Percentiles rank a stretch among this genome's conserved stretches.
Conservation (phyloP, 2,888 invertebrate species). For the Teleogryllus oceanicus region DNA sequence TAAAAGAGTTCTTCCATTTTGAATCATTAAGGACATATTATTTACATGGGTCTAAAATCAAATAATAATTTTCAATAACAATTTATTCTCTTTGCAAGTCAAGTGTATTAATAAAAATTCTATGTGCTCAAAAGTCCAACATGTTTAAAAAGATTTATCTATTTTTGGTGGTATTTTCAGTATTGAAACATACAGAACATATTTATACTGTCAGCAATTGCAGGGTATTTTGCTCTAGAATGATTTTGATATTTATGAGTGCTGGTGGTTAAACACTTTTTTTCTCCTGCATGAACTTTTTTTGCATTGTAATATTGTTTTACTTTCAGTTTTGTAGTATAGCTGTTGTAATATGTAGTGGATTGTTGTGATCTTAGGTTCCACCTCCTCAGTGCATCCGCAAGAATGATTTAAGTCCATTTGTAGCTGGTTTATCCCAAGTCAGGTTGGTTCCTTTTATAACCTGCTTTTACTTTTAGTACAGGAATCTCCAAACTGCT, state of each 20-base stretch:
- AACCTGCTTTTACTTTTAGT: constrained; percentile 37
- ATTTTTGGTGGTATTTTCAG: no score
- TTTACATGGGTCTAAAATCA: no score
- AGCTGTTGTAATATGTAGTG: constrained; percentile 40
- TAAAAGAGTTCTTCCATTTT: no score
- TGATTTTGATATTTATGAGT: constrained; percentile 28
- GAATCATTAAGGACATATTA: no score
- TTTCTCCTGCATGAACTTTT: neutral
- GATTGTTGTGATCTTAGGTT: constrained; percentile 35
- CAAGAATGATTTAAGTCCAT: constrained; percentile 34
- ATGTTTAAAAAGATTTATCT: no score
- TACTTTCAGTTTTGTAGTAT: constrained; percentile 28
- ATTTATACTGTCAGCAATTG: constrained; percentile 29
- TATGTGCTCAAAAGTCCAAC: no score
- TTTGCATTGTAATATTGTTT: constrained; percentile 21
- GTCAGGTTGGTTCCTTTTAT: constrained; percentile 36
- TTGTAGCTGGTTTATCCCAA: constrained; percentile 32
- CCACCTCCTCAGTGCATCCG: constrained; percentile 34
- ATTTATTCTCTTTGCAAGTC: no score
- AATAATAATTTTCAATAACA: no score
- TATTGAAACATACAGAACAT: neutral
- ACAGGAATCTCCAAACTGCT: constrained; percentile 21
- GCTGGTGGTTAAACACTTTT: constrained; percentile 24
- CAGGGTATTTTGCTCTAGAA: constrained; percentile 27
- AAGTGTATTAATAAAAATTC: no score